phyloP scores from a whole-genome alignment of 2,113 vertebrate genomes.

The Cariama cristata region DNA sequence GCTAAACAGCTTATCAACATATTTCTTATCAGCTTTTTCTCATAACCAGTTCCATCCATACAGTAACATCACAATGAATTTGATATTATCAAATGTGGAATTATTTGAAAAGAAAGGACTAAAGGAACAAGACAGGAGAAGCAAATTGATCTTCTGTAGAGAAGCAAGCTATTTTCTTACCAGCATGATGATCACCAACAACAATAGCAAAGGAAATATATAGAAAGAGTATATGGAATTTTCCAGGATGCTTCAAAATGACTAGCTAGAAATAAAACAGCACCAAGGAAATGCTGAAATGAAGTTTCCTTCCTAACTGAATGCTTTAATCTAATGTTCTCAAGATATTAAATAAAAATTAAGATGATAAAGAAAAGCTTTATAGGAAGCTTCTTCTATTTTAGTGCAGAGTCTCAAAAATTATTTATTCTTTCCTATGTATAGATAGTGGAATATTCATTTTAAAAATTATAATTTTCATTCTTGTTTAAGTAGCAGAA shows the following conservation, averaged over 20 bases:
- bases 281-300: background rate
- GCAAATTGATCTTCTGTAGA: constrained; percentile 16
- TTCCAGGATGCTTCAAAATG: constrained; percentile 10
- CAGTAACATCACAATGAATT: background rate
- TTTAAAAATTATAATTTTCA: background rate
- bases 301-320: background rate
- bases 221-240: background rate
- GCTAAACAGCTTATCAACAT: background rate
- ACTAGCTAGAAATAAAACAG: constrained; percentile 20
- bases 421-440: background rate
- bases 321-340: constrained; percentile 9
- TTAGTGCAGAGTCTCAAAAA: background rate
- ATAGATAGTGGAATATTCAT: background rate
- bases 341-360: background rate
- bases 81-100: background rate
- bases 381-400: background rate
- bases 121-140: constrained; percentile 50
- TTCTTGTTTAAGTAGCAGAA: background rate
- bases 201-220: constrained; percentile 75
- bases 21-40: constrained; percentile 10
- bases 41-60: background rate
- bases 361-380: background rate
- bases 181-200: background rate
- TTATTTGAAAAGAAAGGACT: background rate
- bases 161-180: constrained; percentile 35